Evolutionary conservation across 2,888 invertebrate genomes (phyloP), one percentile per base, ranked within the genome.

Genomic region (Eupithecia inturbata): DNA sequence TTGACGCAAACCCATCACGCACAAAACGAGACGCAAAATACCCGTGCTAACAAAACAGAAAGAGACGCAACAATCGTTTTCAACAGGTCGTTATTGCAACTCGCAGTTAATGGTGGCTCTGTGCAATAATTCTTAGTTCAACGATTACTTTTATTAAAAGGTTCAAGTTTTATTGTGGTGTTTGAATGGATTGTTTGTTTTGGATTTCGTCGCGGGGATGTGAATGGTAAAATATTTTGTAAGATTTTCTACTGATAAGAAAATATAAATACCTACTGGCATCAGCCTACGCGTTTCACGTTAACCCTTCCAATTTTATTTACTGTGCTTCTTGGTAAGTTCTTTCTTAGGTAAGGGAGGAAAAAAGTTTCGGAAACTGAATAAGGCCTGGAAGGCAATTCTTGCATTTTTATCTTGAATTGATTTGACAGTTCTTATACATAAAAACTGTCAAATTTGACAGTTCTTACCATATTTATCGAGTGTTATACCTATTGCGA

Each of bases 21-120:
- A 77, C 69, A 81, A 85, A 91, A 82, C 85, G 89, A 86, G 91
- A 92, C 87, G 83, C 83, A 87, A 73, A 68, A 89, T 89, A 90
- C 87, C 79, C 77, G 77, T 79, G 75, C 39, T 78, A 71, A 77
- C 76, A 80, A 79, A 90, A 77, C 80, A 89, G 91, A 93, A 84
- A 85, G 87, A 85, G 92, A 93, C 87, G 84, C 85, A 84, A 82
- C 85, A 84, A 77, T 85, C 88, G 84, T 88, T 92, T 91, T 93
- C 94, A 94, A 93, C 94, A 94, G 94, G 94, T 94, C 93, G 92
- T 92, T 93, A 92, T 90, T 91, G 91, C 91, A 89, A 90, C 89
- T 89, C 85, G 87, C 83, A 89, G 89, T 92, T 89, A 93, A 91
- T 91, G 91, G 92, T 90, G 92, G 90, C 92, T 89, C 85, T 84